phyloP scores from a whole-genome alignment of 2,888 invertebrate species.

The Zygothrica quintamaculata region DNA sequence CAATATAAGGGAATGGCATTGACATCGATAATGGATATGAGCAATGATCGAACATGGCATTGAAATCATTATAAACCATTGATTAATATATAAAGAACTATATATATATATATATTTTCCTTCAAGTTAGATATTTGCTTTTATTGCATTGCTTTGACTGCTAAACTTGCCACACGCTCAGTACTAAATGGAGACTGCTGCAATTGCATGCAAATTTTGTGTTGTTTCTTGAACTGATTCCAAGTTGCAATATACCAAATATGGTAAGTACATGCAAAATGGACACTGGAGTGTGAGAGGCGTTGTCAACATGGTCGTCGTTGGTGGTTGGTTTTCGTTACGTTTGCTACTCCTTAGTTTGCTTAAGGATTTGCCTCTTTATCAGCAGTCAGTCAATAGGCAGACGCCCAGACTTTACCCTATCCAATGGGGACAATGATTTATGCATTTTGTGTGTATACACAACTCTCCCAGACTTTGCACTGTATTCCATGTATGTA shows the following conservation, averaged over 20 bases:
- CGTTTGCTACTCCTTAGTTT: constrained; percentile 19
- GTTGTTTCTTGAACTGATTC: constrained; percentile 26
- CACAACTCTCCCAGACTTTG: constrained; percentile 1
- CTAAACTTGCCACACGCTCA: constrained; percentile 17
- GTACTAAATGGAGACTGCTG: constrained; percentile 18
- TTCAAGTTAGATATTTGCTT: too few relatives aligned
- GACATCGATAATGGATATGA: constrained; percentile 50
- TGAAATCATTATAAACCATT: not conserved
- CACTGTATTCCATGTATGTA: too few relatives aligned
- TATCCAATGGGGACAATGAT: constrained; percentile 10
- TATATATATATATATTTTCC: too few relatives aligned
- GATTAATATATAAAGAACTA: not conserved
- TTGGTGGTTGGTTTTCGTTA: constrained; percentile 55
- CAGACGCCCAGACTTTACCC: constrained; percentile 13
- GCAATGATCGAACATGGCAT: not conserved
- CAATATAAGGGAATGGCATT: too few relatives aligned
- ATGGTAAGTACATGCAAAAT: constrained; percentile 40
- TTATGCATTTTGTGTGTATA: constrained; percentile 17
- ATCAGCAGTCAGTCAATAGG: constrained; percentile 44
- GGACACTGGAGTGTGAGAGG: constrained; percentile 26
- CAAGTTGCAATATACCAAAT: constrained; percentile 35
- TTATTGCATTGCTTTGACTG: too few relatives aligned
- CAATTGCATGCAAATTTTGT: constrained; percentile 34
- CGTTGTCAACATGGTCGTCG: too few relatives aligned
- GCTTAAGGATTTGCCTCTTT: constrained; percentile 45